A percentile compares a stretch with the other conserved stretches of the same genome.
Conservation (phyloP, 2,797 vertebrate species). For the Xenentodon cancila region DNA sequence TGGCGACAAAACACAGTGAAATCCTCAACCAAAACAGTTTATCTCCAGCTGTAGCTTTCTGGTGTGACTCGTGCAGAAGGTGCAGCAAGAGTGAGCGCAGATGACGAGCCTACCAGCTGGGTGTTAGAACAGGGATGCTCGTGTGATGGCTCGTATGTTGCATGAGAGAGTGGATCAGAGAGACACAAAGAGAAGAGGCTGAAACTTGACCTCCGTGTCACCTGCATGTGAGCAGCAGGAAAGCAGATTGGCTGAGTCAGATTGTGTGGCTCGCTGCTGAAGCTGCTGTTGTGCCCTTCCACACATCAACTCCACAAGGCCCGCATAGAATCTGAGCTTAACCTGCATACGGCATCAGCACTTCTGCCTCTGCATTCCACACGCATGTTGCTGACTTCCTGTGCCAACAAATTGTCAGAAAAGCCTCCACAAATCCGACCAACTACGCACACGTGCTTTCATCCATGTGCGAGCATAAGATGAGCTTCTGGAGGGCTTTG, state of each 20-base stretch:
- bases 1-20: too few relatives aligned
- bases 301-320: slow-evolving; percentile 22
- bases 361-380: slow-evolving; percentile 32
- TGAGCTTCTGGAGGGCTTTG: slow-evolving; percentile 53
- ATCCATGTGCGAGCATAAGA: slow-evolving; percentile 16
- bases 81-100: too few relatives aligned
- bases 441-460: slow-evolving; percentile 7
- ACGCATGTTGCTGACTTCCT: slow-evolving; percentile 10
- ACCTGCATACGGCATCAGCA: slow-evolving; percentile 54
- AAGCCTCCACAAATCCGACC: slow-evolving; percentile 11
- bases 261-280: slow-evolving; percentile 50
- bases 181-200: slow-evolving; percentile 18
- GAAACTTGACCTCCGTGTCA: slow-evolving; percentile 54
- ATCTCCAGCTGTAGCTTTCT: too few relatives aligned
- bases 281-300: slow-evolving; percentile 53
- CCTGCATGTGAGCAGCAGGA: slow-evolving; percentile 47
- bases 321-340: slow-evolving; percentile 37
- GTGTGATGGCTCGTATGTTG: neutral
- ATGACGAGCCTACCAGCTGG: too few relatives aligned
- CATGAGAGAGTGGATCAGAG: slow-evolving; percentile 5
- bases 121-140: too few relatives aligned
- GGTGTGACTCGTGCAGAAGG: too few relatives aligned
- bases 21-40: too few relatives aligned
- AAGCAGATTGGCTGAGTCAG: slow-evolving; percentile 59
- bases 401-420: slow-evolving; percentile 11